Evolutionary conservation across 2,113 vertebrate genomes (phyloP), one percentile per base, ranked within the genome.

Genomic region (Brienomyrus longianalis): DNA sequence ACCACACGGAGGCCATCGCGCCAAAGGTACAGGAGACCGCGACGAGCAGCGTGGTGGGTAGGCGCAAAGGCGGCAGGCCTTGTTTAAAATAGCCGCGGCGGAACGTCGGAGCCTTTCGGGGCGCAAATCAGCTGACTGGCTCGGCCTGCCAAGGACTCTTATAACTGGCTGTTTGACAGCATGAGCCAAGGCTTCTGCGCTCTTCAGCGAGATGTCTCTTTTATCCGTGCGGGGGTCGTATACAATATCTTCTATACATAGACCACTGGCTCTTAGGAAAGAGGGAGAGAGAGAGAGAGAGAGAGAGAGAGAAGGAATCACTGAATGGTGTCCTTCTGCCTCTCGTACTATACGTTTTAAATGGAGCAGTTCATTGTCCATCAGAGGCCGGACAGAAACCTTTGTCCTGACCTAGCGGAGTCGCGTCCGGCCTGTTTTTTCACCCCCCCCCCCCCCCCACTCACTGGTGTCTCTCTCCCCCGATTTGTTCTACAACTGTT

Each of bases 71-170:
- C 39, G 39, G 39, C 39, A 39, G 90, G 35, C 74, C 91, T 94
- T 92, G 94, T 96, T 94, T 95, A 95, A 96, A 96, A 96, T 96
- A 96, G 95, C 92, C 92, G 94, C 93, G 93, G 90, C 94, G 92
- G 95, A 96, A 95, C 94, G 94, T 93, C 92, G 95, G 95, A 96
- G 95, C 95, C 94, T 94, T 93, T 94, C 92, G 92, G 94, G 93
- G 93, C 89, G 92, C 90, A 92, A 93, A 95, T 95, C 95, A 96
- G 94, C 95, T 95, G 95, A 95, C 95, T 91, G 91, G 21, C 59
- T n/a, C 21, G 47, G 83, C 91, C 93, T 91, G 92, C 92, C 92
- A 95, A 93, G 94, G 94, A 95, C 95, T 94, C 91, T 94, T 94
- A 93, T 92, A 93, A 93, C 93, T 94, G 93, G 93, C 54, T 43